Base-by-base conservation (phyloP, 2,113 vertebrate species). In the Setophaga kirtlandii region DNA sequence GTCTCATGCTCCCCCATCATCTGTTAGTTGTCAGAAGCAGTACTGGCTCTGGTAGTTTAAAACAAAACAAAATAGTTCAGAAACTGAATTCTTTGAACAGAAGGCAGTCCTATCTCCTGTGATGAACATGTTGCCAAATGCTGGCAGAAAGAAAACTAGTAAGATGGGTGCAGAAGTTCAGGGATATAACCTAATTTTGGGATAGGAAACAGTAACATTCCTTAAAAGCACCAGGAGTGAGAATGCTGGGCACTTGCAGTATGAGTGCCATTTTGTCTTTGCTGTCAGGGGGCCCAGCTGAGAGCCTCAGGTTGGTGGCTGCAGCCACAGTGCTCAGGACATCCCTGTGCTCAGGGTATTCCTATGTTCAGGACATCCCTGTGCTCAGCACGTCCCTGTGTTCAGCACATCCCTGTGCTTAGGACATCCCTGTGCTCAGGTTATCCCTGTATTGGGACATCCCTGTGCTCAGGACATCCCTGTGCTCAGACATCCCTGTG, bases 311-410 rank as follows among this genome's bases (percentile, higher is more conserved):
- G 18, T 1, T 4, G 27, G 24, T 7, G 24, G 20, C 49, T 55
- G 33, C 33, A 65, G 33, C 49, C 49, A 44, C 9, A 2, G 16
- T 25, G 50, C 42, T 50, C 17, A 25, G 17, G 2, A 1, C 2
- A 30, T 59, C 42, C 41, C 19, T 1, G 5, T 46, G 10, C 19
- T 35, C 25, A n/a, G 24, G 12, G 0, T 1, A 31, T 12, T 3
- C 42, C 6, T 0, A 12, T 17, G 4, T 13, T 25, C 20, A 10
- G 28, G 5, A 0, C 1, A 35, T 12, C 4, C 42, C 6, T 0
- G 20, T 21, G 3, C 16, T 25, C 19, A n/a, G 50, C 0, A 0
- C 1, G 25, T 12, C 5, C 42, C 6, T 0, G 23, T 17, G 4
- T 16, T 25, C 20, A 46, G 44, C 9, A 4, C 1, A 55, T 3